Evolutionary conservation across 2,888 invertebrate genomes (phyloP).

Genomic region (Automeris io): DNA sequence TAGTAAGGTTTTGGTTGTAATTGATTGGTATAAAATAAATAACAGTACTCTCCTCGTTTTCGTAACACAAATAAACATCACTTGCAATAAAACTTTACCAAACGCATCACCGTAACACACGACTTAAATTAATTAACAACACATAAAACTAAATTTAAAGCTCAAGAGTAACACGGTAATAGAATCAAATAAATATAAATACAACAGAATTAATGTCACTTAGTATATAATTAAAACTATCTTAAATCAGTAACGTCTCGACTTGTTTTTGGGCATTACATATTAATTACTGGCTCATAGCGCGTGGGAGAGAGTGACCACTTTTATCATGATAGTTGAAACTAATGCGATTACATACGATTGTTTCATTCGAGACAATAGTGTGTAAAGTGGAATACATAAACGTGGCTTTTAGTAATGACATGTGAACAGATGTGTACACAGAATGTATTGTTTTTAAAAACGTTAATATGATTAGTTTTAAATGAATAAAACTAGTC

Average conservation of each 20-base stretch:
- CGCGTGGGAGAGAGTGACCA: constrained; percentile 29
- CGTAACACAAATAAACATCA: not conserved
- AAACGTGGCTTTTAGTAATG: constrained; percentile 19
- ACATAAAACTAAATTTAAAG: not conserved
- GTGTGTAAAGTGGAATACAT: constrained; percentile 27
- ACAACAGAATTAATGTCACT: constrained; percentile 6
- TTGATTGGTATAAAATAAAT: too few relatives aligned
- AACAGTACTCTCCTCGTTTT: too few relatives aligned
- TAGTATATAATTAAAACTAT: constrained; percentile 27
- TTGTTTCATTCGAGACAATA: constrained; percentile 44
- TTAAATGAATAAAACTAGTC: too few relatives aligned
- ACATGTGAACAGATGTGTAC: constrained; percentile 28
- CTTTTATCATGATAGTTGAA: constrained; percentile 24
- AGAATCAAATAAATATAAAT: constrained; percentile 7
- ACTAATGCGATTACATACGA: constrained; percentile 45
- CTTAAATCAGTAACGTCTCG: constrained; percentile 22
- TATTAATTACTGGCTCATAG: constrained; percentile 32
- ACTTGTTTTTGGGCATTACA: constrained; percentile 20
- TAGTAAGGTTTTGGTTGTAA: too few relatives aligned
- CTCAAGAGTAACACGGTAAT: constrained; percentile 5
- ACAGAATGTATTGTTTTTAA: constrained; percentile 12
- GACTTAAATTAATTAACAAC: not conserved
- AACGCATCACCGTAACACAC: not conserved
- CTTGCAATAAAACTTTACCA: not conserved
- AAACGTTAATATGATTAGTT: constrained; percentile 1